Conservation (phyloP, 2,113 vertebrate species). For the Agelaius tricolor region DNA sequence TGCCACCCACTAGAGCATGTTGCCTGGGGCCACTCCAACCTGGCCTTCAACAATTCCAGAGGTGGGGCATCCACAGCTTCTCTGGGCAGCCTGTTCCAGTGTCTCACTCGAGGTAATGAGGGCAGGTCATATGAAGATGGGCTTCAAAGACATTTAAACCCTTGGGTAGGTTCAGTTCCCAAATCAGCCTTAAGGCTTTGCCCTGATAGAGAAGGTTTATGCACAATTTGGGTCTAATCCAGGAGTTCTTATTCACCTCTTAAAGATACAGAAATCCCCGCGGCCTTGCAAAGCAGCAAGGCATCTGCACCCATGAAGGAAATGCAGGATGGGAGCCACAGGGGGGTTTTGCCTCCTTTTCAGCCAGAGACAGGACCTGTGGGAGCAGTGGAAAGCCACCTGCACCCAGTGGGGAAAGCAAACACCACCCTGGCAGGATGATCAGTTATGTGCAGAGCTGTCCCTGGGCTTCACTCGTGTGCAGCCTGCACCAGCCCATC, state of each 20-base stretch:
- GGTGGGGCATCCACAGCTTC: background rate
- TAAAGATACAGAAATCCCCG: background rate
- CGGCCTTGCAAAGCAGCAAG: background rate
- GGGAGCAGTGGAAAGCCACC: background rate
- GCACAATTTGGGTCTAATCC: background rate
- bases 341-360: background rate
- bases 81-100: background rate
- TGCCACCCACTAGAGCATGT: background rate
- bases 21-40: background rate
- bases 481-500: background rate
- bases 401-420: accelerated
- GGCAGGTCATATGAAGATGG: background rate
- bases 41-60: background rate
- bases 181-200: background rate
- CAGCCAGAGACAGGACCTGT: background rate
- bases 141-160: background rate
- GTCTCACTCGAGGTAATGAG: background rate
- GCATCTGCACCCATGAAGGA: background rate
- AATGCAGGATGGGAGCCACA: background rate
- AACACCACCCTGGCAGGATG: background rate
- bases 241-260: background rate
- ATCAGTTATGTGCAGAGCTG: background rate
- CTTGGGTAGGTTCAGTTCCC: background rate
- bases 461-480: accelerated
- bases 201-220: background rate